A percentile compares a stretch with the other conserved stretches of the same genome.
Evolutionary conservation across 2,888 invertebrate species (phyloP).

Genomic region (Tachystola acroxantha): DNA sequence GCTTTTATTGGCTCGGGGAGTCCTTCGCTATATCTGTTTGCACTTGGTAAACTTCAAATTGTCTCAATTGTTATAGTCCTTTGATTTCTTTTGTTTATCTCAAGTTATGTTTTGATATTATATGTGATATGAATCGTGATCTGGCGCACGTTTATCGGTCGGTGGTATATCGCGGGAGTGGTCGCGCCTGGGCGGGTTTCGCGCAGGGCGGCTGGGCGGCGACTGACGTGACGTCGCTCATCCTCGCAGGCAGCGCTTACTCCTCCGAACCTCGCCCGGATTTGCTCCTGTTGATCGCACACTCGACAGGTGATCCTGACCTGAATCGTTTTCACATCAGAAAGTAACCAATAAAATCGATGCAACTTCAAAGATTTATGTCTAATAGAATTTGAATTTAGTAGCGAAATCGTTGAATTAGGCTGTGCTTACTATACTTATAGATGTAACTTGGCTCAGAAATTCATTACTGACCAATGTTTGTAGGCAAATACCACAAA

Average conservation of each 20-base stretch:
- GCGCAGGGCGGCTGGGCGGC: conserved; percentile 69
- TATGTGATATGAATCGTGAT: conserved; percentile 14
- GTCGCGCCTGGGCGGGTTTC: conserved; percentile 25
- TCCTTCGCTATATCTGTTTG: conserved; percentile 38
- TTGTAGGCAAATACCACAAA: no score
- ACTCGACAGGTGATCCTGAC: conserved; percentile 65
- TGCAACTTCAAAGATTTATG: no score
- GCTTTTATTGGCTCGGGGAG: conserved; percentile 36
- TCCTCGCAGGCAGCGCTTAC: conserved; percentile 26
- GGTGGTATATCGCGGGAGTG: conserved; percentile 25
- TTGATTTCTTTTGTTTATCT: no score
- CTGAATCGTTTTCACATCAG: no score
- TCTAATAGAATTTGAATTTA: no score
- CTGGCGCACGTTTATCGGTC: conserved; percentile 24
- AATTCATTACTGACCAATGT: no score
- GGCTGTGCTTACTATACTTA: no score
- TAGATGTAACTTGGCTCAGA: no score
- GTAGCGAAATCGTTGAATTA: no score
- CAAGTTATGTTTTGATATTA: background rate
- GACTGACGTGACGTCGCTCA: conserved; percentile 54
- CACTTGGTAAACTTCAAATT: conserved; percentile 47
- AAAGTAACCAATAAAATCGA: no score
- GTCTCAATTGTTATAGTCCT: conserved; percentile 22
- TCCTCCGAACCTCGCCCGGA: conserved; percentile 63
- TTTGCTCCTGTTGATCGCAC: conserved; percentile 66